Evolutionary conservation across 2,888 invertebrate species (phyloP), one percentile per base, ranked within the genome.

Genomic region (Amphimallon solstitiale): DNA sequence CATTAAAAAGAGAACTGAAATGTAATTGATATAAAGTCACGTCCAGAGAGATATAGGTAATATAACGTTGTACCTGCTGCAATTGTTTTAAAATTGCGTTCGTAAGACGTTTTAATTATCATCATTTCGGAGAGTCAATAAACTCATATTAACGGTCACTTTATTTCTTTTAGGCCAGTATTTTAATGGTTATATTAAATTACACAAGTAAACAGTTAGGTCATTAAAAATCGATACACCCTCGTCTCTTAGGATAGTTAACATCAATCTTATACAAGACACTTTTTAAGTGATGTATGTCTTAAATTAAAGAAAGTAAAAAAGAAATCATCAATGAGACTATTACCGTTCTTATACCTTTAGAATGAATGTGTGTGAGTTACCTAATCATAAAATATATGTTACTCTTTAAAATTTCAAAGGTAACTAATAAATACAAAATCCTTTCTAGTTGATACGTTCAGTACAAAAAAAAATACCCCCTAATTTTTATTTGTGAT

Each of bases 131-230:
- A 23, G 12, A 15, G 21, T 21, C 48, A 49, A 49, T 49, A 49
- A 49, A 12, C 48, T 15, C 14, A 29, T 49, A 29, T 49, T 49
- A 29, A 49, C 48, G 12, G 48, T 49, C 21, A 29, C 7, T 49
- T 4, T 49, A 14, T 23, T 14, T 49, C 21, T 29, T 49, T 49
- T 49, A 14, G 5, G 9, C 4, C 6, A 6, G 23, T 29, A 49
- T 49, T 49, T 49, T 34, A 29, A 49, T 49, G 5, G 23, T 29
- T 23, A 49, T n/a, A n/a, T 12, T 49, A 7, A 49, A 49, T 49
- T 49, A 49, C 48, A 29, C n/a, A 49, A 49, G 48, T 49, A 49
- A 49, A 49, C 14, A 29, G 23, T 49, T 43, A 6, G 48, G 12
- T 49, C 21, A 9, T 49, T 49, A 49, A 49, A 23, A 49, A 49